Percentiles rank a stretch among this genome's conserved stretches.
phyloP scores from a whole-genome alignment of 2,888 invertebrate genomes.

The Plebejus argus region DNA sequence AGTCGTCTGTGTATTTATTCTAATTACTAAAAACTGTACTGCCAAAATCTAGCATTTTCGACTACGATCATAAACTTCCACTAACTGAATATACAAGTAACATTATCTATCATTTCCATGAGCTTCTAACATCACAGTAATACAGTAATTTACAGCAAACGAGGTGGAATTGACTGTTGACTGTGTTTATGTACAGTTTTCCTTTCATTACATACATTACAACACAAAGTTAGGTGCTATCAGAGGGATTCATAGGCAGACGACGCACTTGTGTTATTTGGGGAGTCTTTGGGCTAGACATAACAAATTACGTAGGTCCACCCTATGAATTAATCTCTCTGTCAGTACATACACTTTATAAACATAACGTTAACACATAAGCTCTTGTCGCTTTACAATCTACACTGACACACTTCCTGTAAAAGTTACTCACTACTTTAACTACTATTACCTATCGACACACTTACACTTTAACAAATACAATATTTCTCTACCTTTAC shows the following conservation, averaged over 20 bases:
- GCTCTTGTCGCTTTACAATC: too few relatives aligned
- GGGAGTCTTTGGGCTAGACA: too few relatives aligned
- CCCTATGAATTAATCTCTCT: too few relatives aligned
- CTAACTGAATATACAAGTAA: neutral
- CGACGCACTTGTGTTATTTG: too few relatives aligned
- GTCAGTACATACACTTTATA: too few relatives aligned
- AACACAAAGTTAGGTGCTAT: neutral
- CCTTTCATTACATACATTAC: neutral
- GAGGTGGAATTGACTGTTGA: constrained; percentile 2
- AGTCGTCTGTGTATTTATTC: neutral
- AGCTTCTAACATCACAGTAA: constrained; percentile 27
- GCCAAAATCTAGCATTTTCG: neutral
- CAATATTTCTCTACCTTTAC: neutral
- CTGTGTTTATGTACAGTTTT: constrained; percentile 12
- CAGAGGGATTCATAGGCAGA: too few relatives aligned
- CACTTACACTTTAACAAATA: neutral
- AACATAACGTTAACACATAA: too few relatives aligned
- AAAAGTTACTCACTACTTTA: too few relatives aligned
- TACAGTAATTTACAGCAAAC: constrained; percentile 29
- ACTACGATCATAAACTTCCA: neutral
- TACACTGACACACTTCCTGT: too few relatives aligned
- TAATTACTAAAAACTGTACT: too few relatives aligned
- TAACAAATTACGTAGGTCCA: too few relatives aligned
- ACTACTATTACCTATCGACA: neutral
- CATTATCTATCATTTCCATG: neutral